Evolutionary conservation across 2,113 vertebrate genomes (phyloP).

Genomic region (Romanogobio albipinnatus): DNA sequence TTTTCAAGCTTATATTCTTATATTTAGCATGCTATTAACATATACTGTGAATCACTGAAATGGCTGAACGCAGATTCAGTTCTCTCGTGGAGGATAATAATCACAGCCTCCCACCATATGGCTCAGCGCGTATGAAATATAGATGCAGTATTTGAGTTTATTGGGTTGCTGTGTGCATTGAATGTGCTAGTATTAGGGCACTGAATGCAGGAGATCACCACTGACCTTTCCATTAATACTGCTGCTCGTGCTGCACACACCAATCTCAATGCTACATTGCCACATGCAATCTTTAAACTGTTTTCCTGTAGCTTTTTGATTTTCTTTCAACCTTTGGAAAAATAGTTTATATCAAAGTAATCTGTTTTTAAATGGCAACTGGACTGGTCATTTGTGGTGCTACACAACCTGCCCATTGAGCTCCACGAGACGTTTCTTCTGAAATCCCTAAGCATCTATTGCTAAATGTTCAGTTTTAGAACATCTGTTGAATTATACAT

Average conservation of each 20-base stretch:
- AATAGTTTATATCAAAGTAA: background rate
- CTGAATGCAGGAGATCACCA: slow-evolving; percentile 25
- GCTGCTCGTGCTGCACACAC: slow-evolving; percentile 19
- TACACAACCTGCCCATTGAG: background rate
- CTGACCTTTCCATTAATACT: slow-evolving; percentile 51
- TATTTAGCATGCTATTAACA: background rate
- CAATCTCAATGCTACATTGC: slow-evolving; percentile 1
- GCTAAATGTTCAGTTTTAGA: too few relatives aligned
- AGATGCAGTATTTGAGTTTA: slow-evolving; percentile 4
- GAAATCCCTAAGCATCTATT: too few relatives aligned
- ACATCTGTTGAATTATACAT: too few relatives aligned
- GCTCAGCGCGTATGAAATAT: slow-evolving; percentile 19
- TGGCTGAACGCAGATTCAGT: background rate
- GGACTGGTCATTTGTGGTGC: background rate
- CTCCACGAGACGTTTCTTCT: background rate
- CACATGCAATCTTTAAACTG: slow-evolving; percentile 35
- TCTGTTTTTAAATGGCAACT: slow-evolving; percentile 8
- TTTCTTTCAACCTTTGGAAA: slow-evolving; percentile 15
- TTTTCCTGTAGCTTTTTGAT: background rate
- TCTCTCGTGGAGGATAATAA: slow-evolving; percentile 26
- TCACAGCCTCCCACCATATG: slow-evolving; percentile 42
- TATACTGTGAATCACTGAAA: background rate
- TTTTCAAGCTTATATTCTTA: background rate
- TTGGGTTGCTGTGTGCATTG: background rate
- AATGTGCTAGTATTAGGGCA: slow-evolving; percentile 23